Base-by-base conservation (phyloP, 2,113 vertebrate species). In the Alligator sinensis region DNA sequence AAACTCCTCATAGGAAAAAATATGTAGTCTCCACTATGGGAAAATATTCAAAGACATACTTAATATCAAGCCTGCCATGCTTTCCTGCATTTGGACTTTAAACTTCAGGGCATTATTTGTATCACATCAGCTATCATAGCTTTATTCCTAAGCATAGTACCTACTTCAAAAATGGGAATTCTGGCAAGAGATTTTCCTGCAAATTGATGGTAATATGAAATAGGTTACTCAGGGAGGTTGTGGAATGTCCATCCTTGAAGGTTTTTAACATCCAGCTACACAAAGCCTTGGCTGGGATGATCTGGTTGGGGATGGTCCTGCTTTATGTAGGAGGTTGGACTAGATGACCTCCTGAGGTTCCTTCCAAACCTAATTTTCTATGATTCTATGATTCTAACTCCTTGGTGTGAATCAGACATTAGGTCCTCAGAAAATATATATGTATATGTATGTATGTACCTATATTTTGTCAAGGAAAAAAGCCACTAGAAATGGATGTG, bases 331-430 rank as follows among this genome's bases (percentile, higher is more conserved):
- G 47, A 47, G 47, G 47, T 47, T 47, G 47, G 47, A 47, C 47
- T 47, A 9, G 47, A 47, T 47, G 47, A 47, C 47, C 47, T 47
- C 47, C 47, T 47, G 47, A 47, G 47, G 47, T 47, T 7, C 47
- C 47, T 8, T 47, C 47, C 47, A 47, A 47, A 47, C 47, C 47
- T 47, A 47, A 47, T 47, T 47, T 47, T 47, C 47, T 47, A 47
- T 47, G 47, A 9, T 47, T 47, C 47, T 47, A 47, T 47, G 47
- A 47, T 9, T 47, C 47, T 47, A 47, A 47, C 47, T 92, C 91
- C 80, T 62, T 21, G 84, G 30, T 86, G 22, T 90, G 86, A 91
- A 34, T 93, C 87, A 96, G 84, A 92, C 84, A 84, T 96, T 84
- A 92, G 64, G 64, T 86, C 61, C 84, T 7, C 54, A 75, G 75